phyloP scores from a whole-genome alignment of 2,113 vertebrate species.

The Antechinus flavipes region DNA sequence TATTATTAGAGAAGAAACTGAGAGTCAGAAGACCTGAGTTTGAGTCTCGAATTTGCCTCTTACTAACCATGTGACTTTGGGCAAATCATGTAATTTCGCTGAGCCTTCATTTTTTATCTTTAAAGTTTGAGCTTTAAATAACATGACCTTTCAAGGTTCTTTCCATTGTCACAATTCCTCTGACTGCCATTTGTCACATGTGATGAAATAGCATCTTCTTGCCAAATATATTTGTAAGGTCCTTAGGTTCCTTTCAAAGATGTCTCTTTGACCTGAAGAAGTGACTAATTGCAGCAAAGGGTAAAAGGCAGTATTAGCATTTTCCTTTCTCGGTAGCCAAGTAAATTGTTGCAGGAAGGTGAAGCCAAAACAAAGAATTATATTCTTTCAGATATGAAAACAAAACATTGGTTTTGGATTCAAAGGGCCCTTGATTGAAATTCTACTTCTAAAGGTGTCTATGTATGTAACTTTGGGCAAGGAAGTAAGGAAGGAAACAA shows the following conservation, averaged over 20 bases:
- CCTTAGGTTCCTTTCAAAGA: neutral
- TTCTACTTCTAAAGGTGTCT: neutral
- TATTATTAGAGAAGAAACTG: neutral
- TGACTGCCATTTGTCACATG: neutral
- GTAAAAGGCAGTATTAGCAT: neutral
- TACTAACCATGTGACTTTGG: neutral
- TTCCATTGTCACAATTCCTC: neutral
- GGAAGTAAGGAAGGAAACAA: neutral
- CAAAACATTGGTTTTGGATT: neutral
- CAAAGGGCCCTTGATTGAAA: neutral
- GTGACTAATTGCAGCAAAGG: neutral
- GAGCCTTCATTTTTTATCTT: neutral
- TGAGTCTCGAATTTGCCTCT: neutral
- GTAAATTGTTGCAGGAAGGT: slow-evolving; percentile 4
- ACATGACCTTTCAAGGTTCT: neutral
- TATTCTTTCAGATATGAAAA: neutral
- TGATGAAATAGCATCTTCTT: neutral
- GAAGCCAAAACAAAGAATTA: neutral
- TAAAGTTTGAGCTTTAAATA: neutral
- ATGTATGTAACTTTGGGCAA: neutral
- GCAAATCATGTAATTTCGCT: neutral
- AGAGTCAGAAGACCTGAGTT: neutral
- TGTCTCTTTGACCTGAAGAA: neutral
- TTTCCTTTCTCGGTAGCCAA: neutral
- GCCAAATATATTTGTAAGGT: neutral